phyloP scores from a whole-genome alignment of 2,113 vertebrate genomes.

The Micronisus gabar region DNA sequence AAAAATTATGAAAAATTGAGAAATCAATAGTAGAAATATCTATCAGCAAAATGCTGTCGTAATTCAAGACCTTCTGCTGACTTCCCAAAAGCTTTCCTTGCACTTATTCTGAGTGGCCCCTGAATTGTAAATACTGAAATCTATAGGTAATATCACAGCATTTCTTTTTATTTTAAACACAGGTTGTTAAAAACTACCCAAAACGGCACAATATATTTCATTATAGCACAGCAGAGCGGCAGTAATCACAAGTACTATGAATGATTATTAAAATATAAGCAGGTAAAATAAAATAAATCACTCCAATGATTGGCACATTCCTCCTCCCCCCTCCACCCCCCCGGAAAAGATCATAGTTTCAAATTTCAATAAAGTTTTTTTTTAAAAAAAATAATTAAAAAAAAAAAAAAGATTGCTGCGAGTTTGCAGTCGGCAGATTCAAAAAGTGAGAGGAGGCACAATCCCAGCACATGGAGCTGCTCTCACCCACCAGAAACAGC shows the following conservation, averaged over 20 bases:
- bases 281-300: conserved; percentile 65
- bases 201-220: neutral
- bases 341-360: conserved; percentile 34
- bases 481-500: conserved; percentile 23
- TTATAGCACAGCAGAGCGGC: neutral
- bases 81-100: neutral
- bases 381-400: neutral
- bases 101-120: neutral
- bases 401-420: neutral
- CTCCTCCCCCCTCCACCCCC: neutral
- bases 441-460: conserved; percentile 47
- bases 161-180: neutral
- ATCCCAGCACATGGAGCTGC: conserved; percentile 45
- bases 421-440: conserved; percentile 57
- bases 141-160: neutral
- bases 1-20: neutral
- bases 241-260: neutral
- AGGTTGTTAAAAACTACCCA: neutral
- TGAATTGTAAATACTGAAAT: neutral
- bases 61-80: conserved; percentile 7
- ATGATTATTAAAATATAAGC: conserved; percentile 35
- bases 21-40: neutral
- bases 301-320: conserved; percentile 36
- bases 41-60: neutral
- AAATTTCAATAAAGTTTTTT: conserved; percentile 50